Evolutionary conservation across 2,888 invertebrate genomes (phyloP).

Genomic region (Ornithoptera alexandrae): DNA sequence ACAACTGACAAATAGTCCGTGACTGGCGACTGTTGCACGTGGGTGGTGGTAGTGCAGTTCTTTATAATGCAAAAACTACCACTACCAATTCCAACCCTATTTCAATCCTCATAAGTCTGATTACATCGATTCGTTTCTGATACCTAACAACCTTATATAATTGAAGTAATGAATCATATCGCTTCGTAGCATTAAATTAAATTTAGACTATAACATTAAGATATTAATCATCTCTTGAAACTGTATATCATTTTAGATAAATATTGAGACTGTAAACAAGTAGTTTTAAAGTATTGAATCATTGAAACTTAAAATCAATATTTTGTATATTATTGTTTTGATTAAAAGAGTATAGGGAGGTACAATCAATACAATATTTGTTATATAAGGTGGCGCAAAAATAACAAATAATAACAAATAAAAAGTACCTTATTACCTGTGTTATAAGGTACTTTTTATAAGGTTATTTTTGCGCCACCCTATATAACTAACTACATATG

Average conservation of each 20-base stretch:
- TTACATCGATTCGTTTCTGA: background rate
- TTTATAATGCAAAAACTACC: slow-evolving; percentile 11
- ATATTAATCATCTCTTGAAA: slow-evolving; percentile 5
- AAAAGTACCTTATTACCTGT: too few species aligned
- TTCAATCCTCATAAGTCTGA: slow-evolving; percentile 22
- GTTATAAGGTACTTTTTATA: too few species aligned
- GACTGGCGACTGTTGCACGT: slow-evolving; percentile 62
- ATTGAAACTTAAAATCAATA: background rate
- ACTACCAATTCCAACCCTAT: slow-evolving; percentile 29
- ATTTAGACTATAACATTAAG: slow-evolving; percentile 8
- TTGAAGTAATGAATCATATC: background rate
- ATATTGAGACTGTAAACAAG: background rate
- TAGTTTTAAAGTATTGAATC: background rate
- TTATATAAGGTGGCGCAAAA: too few species aligned
- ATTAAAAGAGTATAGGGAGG: background rate
- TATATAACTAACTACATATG: too few species aligned
- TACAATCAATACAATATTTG: too few species aligned
- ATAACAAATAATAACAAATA: too few species aligned
- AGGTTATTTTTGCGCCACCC: too few species aligned
- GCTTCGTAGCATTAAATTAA: slow-evolving; percentile 11
- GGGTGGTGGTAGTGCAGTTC: slow-evolving; percentile 48
- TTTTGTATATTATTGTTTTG: background rate
- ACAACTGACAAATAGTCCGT: slow-evolving; percentile 69
- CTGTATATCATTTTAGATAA: background rate
- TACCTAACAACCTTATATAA: slow-evolving; percentile 1